These are phyloP conservation scores for Diadumene lineata DNA, from an alignment of 92 coral and sea anemone species.

Conservation along the genomic window DNA sequence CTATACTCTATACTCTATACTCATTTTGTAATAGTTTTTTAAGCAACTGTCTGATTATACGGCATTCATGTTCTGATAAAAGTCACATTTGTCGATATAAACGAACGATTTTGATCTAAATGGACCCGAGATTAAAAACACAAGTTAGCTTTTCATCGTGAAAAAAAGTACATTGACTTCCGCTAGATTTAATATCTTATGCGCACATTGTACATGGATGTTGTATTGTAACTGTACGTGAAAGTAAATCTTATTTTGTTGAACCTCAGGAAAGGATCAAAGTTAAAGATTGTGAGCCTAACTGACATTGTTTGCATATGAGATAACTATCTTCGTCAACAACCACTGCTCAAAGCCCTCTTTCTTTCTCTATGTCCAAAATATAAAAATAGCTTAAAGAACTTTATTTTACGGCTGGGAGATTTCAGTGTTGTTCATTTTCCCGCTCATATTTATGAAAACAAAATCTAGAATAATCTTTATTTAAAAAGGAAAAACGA, in stretches of 20 bases:
- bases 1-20: neutral
- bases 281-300: neutral
- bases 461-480: neutral
- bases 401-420: neutral
- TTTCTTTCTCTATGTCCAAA: neutral
- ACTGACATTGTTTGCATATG: constrained; percentile 1
- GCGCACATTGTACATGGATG: neutral
- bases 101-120: constrained; percentile 28
- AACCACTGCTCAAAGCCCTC: neutral
- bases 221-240: constrained; percentile 21
- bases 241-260: constrained; percentile 8
- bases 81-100: constrained; percentile 18
- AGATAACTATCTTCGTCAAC: constrained; percentile 25
- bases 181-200: constrained; percentile 19
- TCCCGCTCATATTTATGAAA: neutral
- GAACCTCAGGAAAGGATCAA: constrained; percentile 7
- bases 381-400: neutral
- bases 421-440: neutral
- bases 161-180: constrained; percentile 11
- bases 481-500: neutral
- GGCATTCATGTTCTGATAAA: constrained; percentile 13
- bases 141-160: constrained; percentile 5
- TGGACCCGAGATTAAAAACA: constrained; percentile 25
- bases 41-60: neutral
- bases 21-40: too few relatives aligned